phyloP scores from a whole-genome alignment of 2,888 invertebrate species.

The Sesia apiformis region DNA sequence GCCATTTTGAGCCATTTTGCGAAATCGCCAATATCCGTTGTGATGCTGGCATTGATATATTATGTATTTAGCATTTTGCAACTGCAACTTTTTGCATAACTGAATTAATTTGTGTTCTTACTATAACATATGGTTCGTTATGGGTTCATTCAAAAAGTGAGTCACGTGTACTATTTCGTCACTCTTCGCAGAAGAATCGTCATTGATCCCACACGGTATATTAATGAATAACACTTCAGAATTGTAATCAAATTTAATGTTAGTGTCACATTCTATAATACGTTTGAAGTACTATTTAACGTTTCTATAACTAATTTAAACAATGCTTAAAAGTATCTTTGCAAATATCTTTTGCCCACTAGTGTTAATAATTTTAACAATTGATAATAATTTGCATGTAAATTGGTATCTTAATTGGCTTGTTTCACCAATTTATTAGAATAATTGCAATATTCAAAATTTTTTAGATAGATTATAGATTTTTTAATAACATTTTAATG shows the following conservation, averaged over 20 bases:
- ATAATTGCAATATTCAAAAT: too few relatives aligned
- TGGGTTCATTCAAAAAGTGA: constrained; percentile 25
- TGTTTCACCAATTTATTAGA: too few relatives aligned
- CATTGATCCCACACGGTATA: constrained; percentile 35
- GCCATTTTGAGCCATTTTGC: constrained; percentile 34
- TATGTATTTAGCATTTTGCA: constrained; percentile 20
- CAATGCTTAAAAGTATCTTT: too few relatives aligned
- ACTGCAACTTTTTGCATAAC: constrained; percentile 16
- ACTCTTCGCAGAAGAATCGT: constrained; percentile 40
- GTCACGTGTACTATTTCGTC: constrained; percentile 38
- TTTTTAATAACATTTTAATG: too few relatives aligned
- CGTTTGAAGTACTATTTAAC: too few relatives aligned
- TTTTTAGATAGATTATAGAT: too few relatives aligned
- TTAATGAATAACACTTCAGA: constrained; percentile 34
- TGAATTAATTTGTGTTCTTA: background rate
- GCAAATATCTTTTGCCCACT: too few relatives aligned
- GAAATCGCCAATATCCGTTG: constrained; percentile 16
- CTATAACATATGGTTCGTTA: background rate
- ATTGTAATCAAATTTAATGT: constrained; percentile 12
- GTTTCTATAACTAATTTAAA: too few relatives aligned
- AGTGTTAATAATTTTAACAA: too few relatives aligned
- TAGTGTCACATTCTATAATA: too few relatives aligned
- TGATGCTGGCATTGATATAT: constrained; percentile 14
- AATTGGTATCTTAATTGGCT: too few relatives aligned
- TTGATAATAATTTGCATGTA: too few relatives aligned